Base-by-base conservation (phyloP, 2,888 invertebrate genomes). In the Mantis religiosa region DNA sequence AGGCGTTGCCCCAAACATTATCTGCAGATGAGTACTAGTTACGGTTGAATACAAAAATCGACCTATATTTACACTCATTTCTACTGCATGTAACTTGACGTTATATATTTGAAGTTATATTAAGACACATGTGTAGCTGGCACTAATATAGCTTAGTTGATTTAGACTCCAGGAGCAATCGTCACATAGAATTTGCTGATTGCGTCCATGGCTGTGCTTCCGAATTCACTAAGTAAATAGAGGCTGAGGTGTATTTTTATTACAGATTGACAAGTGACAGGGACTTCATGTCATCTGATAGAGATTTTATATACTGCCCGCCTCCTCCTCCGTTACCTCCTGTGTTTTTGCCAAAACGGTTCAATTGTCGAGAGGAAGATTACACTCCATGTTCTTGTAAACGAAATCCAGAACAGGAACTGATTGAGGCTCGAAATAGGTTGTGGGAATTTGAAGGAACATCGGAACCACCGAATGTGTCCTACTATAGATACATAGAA, bases 401-500 rank as follows among this genome's bases (percentile, higher is more conserved):
- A 47, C 71, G 81, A 88, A 89, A 81, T 47, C 89, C 89, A 28
- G 90, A 90, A 54, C 89, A 90, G 71, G 89, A 89, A 28, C 87
- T 90, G 12, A 34, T 90, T 34, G 88, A 83, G 20, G 87, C 88
- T 28, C 88, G 89, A 14, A 84, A 89, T 71, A 85, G 88, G 82
- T 86, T 90, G 28, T 90, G 89, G 89, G 34, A 89, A 20, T 71
- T 41, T 27, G 89, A 89, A 87, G 87, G 89, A n/a, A 89, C 89
- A 20, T 83, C 82, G 81, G 85, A 86, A 15, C 89, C 89, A 15
- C 89, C 90, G 25, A 85, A 89, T 20, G 87, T 91, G 81, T 88
- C 89, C 20, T 90, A 83, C 54, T 91, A 90, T 82, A 85, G 90
- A 82, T 89, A 90, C 81, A 87, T 91, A 25, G 83, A 88, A n/a